Conservation (phyloP, 2,113 vertebrate species). For the Hyla sarda region DNA sequence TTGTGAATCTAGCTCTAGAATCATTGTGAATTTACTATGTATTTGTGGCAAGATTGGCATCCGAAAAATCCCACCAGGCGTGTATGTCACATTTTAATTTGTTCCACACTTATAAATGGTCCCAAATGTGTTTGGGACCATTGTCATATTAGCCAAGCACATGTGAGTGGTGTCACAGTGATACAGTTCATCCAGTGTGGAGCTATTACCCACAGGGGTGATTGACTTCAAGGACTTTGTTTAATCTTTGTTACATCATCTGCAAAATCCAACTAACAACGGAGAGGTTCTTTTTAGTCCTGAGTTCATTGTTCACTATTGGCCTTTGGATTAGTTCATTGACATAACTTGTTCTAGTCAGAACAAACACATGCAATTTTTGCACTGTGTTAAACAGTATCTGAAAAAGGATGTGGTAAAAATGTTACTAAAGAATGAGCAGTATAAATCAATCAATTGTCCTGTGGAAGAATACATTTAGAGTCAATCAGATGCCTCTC, state of each 20-base stretch:
- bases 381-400: background rate
- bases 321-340: slow-evolving; percentile 32
- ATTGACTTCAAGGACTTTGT: slow-evolving; percentile 23
- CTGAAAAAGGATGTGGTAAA: background rate
- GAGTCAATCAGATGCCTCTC: too few relatives aligned
- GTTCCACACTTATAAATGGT: background rate
- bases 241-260: background rate
- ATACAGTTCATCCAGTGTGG: background rate
- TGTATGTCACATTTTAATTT: background rate
- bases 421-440: background rate
- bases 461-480: too few relatives aligned
- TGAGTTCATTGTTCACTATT: slow-evolving; percentile 8
- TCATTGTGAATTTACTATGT: too few relatives aligned
- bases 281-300: background rate
- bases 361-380: background rate
- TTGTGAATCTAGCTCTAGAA: too few relatives aligned
- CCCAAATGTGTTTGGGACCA: too few relatives aligned
- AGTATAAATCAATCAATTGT: too few relatives aligned
- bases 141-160: too few relatives aligned
- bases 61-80: too few relatives aligned
- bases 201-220: background rate
- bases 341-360: background rate
- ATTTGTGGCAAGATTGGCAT: too few relatives aligned
- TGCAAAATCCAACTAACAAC: background rate
- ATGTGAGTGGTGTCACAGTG: too few relatives aligned